Conservation (phyloP, 2,888 invertebrate genomes). For the Chirona hameri region DNA sequence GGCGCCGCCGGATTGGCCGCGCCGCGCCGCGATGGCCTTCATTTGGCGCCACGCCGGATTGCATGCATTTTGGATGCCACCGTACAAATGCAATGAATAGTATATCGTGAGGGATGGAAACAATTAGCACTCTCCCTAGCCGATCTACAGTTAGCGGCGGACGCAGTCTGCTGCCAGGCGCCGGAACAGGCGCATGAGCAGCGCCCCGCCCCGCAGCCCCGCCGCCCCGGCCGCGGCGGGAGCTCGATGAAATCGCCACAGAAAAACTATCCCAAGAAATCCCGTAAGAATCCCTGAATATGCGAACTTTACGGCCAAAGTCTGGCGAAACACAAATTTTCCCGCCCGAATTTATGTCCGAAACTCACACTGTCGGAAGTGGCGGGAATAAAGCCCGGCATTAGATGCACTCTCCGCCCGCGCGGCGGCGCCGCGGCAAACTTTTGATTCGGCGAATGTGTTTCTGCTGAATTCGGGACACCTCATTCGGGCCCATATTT, state of each 20-base stretch:
- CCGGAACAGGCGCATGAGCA: background rate
- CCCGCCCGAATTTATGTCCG: background rate
- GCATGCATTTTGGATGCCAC: slow-evolving; percentile 23
- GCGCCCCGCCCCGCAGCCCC: too few relatives aligned
- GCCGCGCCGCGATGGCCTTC: background rate
- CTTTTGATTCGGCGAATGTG: slow-evolving; percentile 22
- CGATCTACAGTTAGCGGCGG: background rate
- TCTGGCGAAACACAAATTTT: background rate
- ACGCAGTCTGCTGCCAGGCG: background rate
- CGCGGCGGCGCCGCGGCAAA: background rate
- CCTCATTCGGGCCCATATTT: background rate
- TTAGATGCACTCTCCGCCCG: background rate
- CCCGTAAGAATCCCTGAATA: background rate
- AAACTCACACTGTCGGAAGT: background rate
- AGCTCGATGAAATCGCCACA: too few relatives aligned
- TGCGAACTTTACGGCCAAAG: background rate
- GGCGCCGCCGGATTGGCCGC: background rate
- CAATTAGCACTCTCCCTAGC: background rate
- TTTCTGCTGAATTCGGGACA: background rate
- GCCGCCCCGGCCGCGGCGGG: too few relatives aligned
- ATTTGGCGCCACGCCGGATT: background rate
- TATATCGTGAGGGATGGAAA: background rate
- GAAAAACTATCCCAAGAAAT: background rate
- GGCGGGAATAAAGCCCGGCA: background rate
- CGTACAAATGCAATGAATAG: slow-evolving; percentile 5